Conservation (phyloP, 64 coral and sea anemone genomes). For the Hydrozoanthus tunicans region DNA sequence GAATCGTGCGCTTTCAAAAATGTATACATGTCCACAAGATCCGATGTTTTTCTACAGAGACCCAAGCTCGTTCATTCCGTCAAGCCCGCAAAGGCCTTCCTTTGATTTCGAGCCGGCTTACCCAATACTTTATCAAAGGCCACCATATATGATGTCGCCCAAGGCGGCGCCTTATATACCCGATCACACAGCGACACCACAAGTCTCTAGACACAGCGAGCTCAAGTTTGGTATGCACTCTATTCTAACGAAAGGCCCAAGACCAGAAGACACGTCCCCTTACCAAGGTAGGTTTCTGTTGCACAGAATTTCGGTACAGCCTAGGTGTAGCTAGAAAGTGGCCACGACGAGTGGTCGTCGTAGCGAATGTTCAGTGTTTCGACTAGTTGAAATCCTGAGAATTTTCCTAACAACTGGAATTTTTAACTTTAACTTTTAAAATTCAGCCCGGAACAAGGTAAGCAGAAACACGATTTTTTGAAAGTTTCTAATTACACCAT, state of each 20-base stretch:
- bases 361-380: too few relatives aligned
- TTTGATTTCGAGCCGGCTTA: conserved; percentile 36
- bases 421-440: not conserved
- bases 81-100: conserved; percentile 43
- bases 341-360: too few relatives aligned
- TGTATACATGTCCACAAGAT: conserved; percentile 58
- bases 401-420: too few relatives aligned
- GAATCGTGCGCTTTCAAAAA: not conserved
- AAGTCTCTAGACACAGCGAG: conserved; percentile 8
- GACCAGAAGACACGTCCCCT: conserved; percentile 8
- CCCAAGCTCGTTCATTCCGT: conserved; percentile 20
- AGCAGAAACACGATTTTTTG: not conserved
- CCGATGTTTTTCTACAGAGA: conserved; percentile 59
- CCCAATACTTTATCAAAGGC: conserved; percentile 25
- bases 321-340: too few relatives aligned
- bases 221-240: conserved; percentile 48
- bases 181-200: conserved; percentile 4
- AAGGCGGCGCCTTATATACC: conserved; percentile 15
- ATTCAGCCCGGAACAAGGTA: not conserved
- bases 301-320: too few relatives aligned
- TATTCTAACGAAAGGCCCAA: not conserved
- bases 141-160: conserved; percentile 27
- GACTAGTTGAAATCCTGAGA: too few relatives aligned
- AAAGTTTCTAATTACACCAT: too few relatives aligned
- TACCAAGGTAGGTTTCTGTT: conserved; percentile 28